Base-by-base conservation (phyloP, 2,888 invertebrate genomes). In the Drosophila paramelanica region DNA sequence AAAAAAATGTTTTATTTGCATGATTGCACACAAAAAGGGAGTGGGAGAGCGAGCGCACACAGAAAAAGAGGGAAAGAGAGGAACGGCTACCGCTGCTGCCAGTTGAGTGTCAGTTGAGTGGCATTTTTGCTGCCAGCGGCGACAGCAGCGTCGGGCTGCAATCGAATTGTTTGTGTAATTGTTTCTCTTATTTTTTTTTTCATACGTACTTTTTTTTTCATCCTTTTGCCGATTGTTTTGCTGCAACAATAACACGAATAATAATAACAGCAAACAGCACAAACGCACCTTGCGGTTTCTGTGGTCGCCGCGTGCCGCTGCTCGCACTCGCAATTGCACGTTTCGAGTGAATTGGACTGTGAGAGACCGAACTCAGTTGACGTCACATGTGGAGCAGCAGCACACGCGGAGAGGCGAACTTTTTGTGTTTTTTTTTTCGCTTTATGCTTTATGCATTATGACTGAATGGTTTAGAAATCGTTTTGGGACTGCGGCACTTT, bases 241-340 rank as follows among this genome's bases (percentile, higher is more conserved):
- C 78, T 64, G 53, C 71, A 67, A 67, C 62, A 75, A 75, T 60
- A 78, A 67, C 64, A 66, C 60, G 51, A 57, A 73, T 64, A 77
- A 77, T 67, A 76, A 80, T 60, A 62, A 77, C 56, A 45, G 73
- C 67, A 73, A 77, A 70, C 72, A 65, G 41, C 58, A 65, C 39
- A 73, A 84, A 85, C 89, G 88, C 85, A 85, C 85, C 89, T 89
- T 85, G 85, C 89, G 85, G 88, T 89, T 85, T 84, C 73, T 79
- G 89, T 56, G 87, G 71, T 67, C 46, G 74, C 64, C 43, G 65
- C 66, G 72, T 72, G 65, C 45, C 55, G 49, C 46, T 23, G 36
- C 52, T 59, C 20, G 27, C 66, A 49, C 47, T 13, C 25, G 33
- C 42, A 10, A 13, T 46, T n/a, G 42, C 38, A 10, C 36, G 36